Conservation (phyloP, 2,888 invertebrate genomes). For the Cataglyphis altisquamis region DNA sequence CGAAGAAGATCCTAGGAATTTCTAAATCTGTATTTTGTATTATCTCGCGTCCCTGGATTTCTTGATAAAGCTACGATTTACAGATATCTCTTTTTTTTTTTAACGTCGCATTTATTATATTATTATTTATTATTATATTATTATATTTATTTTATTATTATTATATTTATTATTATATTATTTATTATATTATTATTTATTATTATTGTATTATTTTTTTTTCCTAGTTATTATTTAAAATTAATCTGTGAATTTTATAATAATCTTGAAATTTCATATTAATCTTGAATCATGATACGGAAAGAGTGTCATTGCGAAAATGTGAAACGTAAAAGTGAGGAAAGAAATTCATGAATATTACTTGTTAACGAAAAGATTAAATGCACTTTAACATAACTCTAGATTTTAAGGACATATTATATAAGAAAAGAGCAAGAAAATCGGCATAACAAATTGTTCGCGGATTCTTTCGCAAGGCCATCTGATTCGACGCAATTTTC, state of each 20-base stretch:
- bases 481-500: slow-evolving; percentile 39
- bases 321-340: background rate
- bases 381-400: background rate
- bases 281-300: background rate
- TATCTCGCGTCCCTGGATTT: background rate
- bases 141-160: no score
- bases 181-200: no score
- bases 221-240: background rate
- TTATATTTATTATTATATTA: no score
- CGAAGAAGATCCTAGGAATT: slow-evolving; percentile 17
- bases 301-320: background rate
- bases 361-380: background rate
- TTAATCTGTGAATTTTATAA: background rate
- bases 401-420: background rate
- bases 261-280: background rate
- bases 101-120: background rate
- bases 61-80: background rate
- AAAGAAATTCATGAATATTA: background rate
- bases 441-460: background rate
- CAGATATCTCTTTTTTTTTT: background rate
- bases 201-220: background rate
- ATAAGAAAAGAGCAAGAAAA: slow-evolving; percentile 3
- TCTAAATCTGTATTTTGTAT: background rate
- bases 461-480: slow-evolving; percentile 53
- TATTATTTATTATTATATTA: no score